Evolutionary conservation across 2,888 invertebrate species (phyloP), one percentile per base, ranked within the genome.

Genomic region (Lepas anatifera): DNA sequence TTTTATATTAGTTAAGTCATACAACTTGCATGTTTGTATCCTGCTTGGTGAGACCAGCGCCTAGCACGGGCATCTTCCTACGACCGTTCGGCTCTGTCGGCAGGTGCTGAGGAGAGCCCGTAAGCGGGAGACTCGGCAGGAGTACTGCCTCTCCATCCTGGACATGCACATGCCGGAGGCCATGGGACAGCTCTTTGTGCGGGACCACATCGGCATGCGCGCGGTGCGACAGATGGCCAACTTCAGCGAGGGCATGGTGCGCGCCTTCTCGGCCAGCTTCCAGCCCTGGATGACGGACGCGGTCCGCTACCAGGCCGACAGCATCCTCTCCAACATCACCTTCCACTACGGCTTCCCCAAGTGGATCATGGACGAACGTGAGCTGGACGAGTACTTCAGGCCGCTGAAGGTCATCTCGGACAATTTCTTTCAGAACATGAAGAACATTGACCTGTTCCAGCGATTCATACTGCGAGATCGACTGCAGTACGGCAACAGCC

Each of bases 341-440:
- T 58, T 32, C 32, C 58, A 58, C 32, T 58, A 29, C 58, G 58
- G 58, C 58, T 58, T 58, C 18, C 58, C 58, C 32, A 58, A 58
- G 32, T 58, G 58, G 58, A 58, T 58, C 32, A 2, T 58, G 32
- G 16, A 18, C 58, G 58, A 32, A 4, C 32, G 3, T 6, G 58
- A 58, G 3, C 32, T 58, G 32, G 58, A 58, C 32, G 32, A 7
- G 10, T 58, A 58, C 27, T 58, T 29, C 58, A 22, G 25, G 18
- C 58, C 58, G 58, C 58, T 58, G 2, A 18, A 6, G 18, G 22
- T 58, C 32, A 13, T 32, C 2, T 3, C 11, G 18, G 32, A 32
- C 6, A 13, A 58, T 22, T 58, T 32, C 32, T 58, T 58, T 32
- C 29, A 32, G 58, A 58, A 58, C 32, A 58, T 58, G 58, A 58